A percentile compares a stretch with the other conserved stretches of the same genome.
These are phyloP conservation scores for Plagodis pulveraria DNA, from an alignment of 2,888 invertebrate species.

Conservation along the genomic window DNA sequence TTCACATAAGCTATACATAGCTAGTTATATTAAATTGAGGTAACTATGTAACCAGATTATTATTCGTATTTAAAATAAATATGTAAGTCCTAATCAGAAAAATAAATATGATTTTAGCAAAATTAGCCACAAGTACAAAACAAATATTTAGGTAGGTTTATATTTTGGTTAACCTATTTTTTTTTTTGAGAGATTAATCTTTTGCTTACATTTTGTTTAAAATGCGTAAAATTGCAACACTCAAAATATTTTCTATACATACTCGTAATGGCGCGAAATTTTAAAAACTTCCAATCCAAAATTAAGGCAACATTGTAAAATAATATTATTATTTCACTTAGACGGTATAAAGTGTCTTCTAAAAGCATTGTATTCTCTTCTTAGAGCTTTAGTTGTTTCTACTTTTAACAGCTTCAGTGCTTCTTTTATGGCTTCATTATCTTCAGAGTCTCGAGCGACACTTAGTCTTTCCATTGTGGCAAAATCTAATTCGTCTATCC, in stretches of 20 bases:
- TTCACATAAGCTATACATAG: too few species aligned
- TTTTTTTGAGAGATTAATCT: too few species aligned
- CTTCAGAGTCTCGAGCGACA: slow-evolving; percentile 62
- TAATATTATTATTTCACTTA: slow-evolving; percentile 18
- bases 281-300: slow-evolving; percentile 42
- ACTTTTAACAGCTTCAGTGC: slow-evolving; percentile 66
- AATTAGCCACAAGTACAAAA: too few species aligned
- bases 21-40: too few species aligned
- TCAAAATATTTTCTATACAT: slow-evolving; percentile 2
- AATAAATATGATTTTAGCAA: too few species aligned
- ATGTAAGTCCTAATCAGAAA: too few species aligned
- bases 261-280: slow-evolving; percentile 56
- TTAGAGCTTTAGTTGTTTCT: slow-evolving; percentile 71
- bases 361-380: slow-evolving; percentile 70
- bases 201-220: slow-evolving; percentile 1
- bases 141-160: too few species aligned
- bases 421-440: slow-evolving; percentile 64
- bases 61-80: too few species aligned
- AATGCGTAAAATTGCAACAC: slow-evolving; percentile 18
- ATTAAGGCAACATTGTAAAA: slow-evolving; percentile 47
- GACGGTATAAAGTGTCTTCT: slow-evolving; percentile 60
- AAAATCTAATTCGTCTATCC: slow-evolving; percentile 74
- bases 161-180: too few species aligned
- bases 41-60: too few species aligned
- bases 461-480: slow-evolving; percentile 71